Evolutionary conservation across 2,888 invertebrate species (phyloP).

Genomic region (Drosophila colorata): DNA sequence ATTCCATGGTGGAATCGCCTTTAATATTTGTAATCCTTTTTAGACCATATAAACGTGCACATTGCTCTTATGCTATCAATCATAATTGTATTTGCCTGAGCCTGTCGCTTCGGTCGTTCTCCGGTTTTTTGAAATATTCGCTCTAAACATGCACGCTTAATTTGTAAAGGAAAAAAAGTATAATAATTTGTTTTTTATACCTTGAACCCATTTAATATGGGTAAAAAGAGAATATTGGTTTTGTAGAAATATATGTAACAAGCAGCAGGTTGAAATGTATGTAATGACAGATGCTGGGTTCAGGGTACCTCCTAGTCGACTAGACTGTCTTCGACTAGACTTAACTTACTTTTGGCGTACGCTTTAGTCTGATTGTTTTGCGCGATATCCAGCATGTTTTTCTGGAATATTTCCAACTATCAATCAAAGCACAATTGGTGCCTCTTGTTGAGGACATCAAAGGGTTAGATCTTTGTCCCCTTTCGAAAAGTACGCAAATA

Average conservation of each 20-base stretch:
- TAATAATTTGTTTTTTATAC: too few species aligned
- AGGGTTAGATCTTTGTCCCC: constrained; percentile 59
- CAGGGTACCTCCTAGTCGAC: too few species aligned
- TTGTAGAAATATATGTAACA: too few species aligned
- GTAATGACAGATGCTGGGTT: too few species aligned
- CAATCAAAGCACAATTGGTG: constrained; percentile 72
- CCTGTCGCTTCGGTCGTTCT: constrained; percentile 35
- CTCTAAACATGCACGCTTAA: constrained; percentile 79
- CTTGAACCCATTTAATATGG: too few species aligned
- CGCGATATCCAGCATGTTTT: constrained; percentile 54
- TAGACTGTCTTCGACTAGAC: too few species aligned
- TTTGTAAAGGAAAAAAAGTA: constrained; percentile 60
- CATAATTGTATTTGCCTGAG: constrained; percentile 42
- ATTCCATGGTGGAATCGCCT: too few species aligned
- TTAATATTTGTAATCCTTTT: too few species aligned
- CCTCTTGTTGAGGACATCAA: constrained; percentile 57
- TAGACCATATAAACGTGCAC: background rate
- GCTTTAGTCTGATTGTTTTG: constrained; percentile 58
- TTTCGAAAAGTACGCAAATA: background rate
- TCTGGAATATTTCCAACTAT: constrained; percentile 50
- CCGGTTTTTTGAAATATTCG: constrained; percentile 47
- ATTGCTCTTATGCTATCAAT: constrained; percentile 32
- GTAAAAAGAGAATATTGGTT: too few species aligned
- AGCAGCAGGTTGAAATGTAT: too few species aligned
- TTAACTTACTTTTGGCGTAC: too few species aligned